These are phyloP conservation scores for Meloe dianella DNA, from an alignment of 2,888 invertebrate genomes.

Conservation along the genomic window DNA sequence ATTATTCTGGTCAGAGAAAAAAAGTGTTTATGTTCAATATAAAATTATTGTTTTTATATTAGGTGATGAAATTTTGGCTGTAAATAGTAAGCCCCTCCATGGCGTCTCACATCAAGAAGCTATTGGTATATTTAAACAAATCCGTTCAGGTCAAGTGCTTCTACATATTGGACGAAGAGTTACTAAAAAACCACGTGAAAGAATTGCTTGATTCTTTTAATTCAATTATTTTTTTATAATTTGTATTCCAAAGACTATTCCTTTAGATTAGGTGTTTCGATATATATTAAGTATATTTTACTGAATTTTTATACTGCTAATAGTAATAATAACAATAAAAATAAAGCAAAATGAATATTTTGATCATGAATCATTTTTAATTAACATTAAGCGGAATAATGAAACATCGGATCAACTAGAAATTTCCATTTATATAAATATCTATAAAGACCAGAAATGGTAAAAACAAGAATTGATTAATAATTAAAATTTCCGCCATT, in stretches of 20 bases:
- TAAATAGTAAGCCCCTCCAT: slow-evolving; percentile 78
- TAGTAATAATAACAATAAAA: slow-evolving; percentile 12
- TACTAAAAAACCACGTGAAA: slow-evolving; percentile 53
- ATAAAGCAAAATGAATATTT: background rate
- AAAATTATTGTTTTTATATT: slow-evolving; percentile 46
- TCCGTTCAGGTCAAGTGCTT: slow-evolving; percentile 76
- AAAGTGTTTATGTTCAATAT: background rate
- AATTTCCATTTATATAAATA: background rate
- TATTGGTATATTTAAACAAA: slow-evolving; percentile 79
- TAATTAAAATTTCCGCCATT: background rate
- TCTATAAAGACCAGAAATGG: background rate
- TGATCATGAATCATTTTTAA: background rate
- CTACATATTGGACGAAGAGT: slow-evolving; percentile 71
- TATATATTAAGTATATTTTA: slow-evolving; percentile 31
- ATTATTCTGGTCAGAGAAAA: background rate
- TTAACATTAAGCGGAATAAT: background rate
- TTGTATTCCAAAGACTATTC: slow-evolving; percentile 47
- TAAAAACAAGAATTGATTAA: too few relatives aligned
- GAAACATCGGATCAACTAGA: background rate
- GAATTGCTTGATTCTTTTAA: slow-evolving; percentile 43
- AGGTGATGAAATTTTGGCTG: slow-evolving; percentile 83
- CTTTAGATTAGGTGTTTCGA: slow-evolving; percentile 32
- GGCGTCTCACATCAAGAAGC: slow-evolving; percentile 81
- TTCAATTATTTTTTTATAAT: slow-evolving; percentile 38
- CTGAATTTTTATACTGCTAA: slow-evolving; percentile 32